Percentiles rank a stretch among this genome's conserved stretches.
Evolutionary conservation across 2,797 vertebrate species (phyloP).

Genomic region (Catamblyrhynchus diadema): DNA sequence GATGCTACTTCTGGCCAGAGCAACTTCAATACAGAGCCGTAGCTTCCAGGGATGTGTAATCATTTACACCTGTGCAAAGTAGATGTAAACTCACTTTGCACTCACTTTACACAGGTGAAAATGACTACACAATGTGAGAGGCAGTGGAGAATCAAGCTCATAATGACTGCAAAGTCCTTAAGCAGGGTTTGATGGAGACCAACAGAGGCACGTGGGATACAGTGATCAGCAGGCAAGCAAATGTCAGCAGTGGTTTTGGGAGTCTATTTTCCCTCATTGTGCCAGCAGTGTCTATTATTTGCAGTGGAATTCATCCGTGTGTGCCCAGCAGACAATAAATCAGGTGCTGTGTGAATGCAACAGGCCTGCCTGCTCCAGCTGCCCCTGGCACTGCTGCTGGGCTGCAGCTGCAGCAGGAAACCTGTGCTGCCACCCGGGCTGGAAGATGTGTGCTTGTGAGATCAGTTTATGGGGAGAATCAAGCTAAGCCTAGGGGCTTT

Average conservation of each 20-base stretch:
- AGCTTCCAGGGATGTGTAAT: neutral
- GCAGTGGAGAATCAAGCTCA: neutral
- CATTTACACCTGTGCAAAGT: constrained; percentile 1
- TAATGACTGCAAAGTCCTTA: neutral
- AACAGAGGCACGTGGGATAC: neutral
- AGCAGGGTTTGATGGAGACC: neutral
- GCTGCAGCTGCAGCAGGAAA: neutral
- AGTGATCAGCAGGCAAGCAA: neutral
- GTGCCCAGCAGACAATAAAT: neutral
- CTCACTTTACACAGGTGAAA: constrained; percentile 19
- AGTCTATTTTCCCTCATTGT: neutral
- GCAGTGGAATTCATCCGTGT: neutral
- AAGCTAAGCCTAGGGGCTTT: neutral
- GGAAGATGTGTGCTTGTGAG: neutral
- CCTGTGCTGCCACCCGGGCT: neutral
- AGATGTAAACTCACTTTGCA: constrained; percentile 38
- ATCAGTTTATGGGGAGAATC: neutral
- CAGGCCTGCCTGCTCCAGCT: neutral
- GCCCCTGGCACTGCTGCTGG: neutral
- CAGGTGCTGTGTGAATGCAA: neutral
- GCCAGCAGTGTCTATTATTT: neutral
- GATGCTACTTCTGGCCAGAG: neutral
- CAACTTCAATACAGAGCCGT: neutral
- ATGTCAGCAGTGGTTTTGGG: neutral
- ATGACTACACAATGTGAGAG: constrained; percentile 16